phyloP scores from a whole-genome alignment of 2,113 vertebrate species.

The Carettochelys insculpta region DNA sequence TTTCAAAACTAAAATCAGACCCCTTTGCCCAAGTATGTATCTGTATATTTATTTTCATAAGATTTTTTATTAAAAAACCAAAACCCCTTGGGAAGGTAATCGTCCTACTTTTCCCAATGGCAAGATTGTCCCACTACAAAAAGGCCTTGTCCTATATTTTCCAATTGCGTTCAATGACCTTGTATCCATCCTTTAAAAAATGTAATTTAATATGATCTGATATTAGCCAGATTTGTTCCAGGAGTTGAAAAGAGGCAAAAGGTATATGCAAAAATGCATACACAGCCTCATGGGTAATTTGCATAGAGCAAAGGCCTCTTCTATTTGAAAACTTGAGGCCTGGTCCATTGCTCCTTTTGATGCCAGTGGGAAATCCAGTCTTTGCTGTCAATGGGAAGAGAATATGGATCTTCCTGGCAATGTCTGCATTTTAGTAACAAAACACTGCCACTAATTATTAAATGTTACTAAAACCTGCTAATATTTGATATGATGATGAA shows the following conservation, averaged over 20 bases:
- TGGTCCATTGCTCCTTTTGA: neutral
- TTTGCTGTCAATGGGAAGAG: neutral
- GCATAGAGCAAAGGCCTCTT: fast-evolving
- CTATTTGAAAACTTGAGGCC: neutral
- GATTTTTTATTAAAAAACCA: too few species aligned
- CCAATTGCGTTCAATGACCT: neutral
- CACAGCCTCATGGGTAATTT: neutral
- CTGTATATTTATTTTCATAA: neutral
- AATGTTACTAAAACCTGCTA: neutral
- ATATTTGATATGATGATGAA: neutral
- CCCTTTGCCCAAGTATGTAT: neutral
- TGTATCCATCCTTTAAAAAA: too few species aligned
- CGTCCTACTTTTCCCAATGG: neutral
- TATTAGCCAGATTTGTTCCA: neutral
- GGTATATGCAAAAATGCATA: neutral
- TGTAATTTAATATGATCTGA: neutral
- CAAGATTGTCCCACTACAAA: neutral
- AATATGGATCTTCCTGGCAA: neutral
- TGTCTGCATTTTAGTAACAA: neutral
- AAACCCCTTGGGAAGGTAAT: neutral
- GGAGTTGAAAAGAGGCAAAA: neutral
- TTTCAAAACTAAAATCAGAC: neutral
- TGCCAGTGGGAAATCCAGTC: neutral
- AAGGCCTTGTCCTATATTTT: neutral
- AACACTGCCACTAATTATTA: neutral